Evolutionary conservation across 2,113 vertebrate genomes (phyloP).

Genomic region (Progne subis): DNA sequence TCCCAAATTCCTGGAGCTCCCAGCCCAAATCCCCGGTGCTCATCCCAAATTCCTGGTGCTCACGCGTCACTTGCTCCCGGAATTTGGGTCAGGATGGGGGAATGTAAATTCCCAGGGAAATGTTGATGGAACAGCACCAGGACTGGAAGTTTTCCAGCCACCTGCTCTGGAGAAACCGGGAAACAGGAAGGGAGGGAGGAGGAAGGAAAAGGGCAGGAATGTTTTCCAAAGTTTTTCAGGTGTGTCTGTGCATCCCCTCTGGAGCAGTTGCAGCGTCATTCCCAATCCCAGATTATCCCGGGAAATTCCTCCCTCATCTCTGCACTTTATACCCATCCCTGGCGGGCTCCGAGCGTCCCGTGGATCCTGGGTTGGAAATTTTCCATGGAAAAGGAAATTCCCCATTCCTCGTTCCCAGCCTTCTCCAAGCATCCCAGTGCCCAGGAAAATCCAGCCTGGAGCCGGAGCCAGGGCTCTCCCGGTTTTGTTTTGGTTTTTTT

Average conservation of each 20-base stretch:
- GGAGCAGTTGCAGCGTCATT: not conserved
- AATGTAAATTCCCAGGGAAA: not conserved
- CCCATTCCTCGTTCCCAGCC: not conserved
- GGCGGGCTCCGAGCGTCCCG: no score
- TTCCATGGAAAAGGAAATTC: not conserved
- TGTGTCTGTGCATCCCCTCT: not conserved
- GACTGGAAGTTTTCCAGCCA: not conserved
- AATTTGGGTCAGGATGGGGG: fast-evolving
- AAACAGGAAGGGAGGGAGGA: not conserved
- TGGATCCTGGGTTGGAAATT: not conserved
- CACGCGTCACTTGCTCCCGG: fast-evolving
- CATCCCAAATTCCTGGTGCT: no score
- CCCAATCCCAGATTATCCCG: not conserved
- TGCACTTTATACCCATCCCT: fast-evolving
- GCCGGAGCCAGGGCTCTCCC: not conserved
- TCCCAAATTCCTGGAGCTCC: no score
- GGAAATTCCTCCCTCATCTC: not conserved
- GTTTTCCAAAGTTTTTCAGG: not conserved
- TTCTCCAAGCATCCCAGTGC: not conserved
- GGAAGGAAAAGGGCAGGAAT: not conserved
- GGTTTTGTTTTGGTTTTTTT: not conserved
- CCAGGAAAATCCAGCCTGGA: not conserved
- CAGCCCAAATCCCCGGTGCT: no score
- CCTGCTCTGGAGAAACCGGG: not conserved
- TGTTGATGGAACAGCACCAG: not conserved